Conservation (phyloP, 1,140 invertebrate genomes). For the Scaptodrosophila lebanonensis region DNA sequence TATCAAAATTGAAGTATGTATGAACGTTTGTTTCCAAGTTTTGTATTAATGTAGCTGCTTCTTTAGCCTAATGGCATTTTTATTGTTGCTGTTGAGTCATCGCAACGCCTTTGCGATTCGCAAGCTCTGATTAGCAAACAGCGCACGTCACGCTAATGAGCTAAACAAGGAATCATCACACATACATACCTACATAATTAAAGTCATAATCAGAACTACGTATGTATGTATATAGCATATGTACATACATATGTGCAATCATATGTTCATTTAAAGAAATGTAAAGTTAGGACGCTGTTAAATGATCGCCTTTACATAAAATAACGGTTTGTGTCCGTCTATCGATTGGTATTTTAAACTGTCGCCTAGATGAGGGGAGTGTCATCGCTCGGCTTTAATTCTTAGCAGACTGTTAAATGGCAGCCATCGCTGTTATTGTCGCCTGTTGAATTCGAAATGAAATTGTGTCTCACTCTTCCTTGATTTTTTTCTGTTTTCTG, state of each 20-base stretch:
- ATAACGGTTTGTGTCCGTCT: constrained; percentile 11
- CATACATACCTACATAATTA: not conserved
- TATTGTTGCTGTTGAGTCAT: not conserved
- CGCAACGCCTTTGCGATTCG: constrained; percentile 32
- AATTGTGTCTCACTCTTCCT: too few species aligned
- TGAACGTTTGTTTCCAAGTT: too few species aligned
- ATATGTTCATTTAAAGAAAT: constrained; percentile 2
- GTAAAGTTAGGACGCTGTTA: too few species aligned
- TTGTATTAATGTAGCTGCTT: too few species aligned
- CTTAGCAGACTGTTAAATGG: constrained; percentile 44
- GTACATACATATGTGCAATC: too few species aligned
- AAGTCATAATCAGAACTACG: constrained; percentile 1
- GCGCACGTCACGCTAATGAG: constrained; percentile 69
- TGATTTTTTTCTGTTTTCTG: too few species aligned
- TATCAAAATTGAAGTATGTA: too few species aligned
- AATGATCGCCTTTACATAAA: constrained; percentile 14
- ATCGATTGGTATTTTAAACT: constrained; percentile 22
- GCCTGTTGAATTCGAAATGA: constrained; percentile 42
- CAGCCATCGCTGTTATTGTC: constrained; percentile 1
- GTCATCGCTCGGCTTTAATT: constrained; percentile 31
- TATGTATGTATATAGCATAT: constrained; percentile 6
- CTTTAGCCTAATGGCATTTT: too few species aligned
- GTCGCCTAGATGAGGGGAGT: constrained; percentile 9
- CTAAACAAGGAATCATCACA: constrained; percentile 2
- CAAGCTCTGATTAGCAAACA: constrained; percentile 59